Conservation (phyloP, 30 jellyfish, hydroid and myxozoan species). For the Pseudorhiza aurosa region DNA sequence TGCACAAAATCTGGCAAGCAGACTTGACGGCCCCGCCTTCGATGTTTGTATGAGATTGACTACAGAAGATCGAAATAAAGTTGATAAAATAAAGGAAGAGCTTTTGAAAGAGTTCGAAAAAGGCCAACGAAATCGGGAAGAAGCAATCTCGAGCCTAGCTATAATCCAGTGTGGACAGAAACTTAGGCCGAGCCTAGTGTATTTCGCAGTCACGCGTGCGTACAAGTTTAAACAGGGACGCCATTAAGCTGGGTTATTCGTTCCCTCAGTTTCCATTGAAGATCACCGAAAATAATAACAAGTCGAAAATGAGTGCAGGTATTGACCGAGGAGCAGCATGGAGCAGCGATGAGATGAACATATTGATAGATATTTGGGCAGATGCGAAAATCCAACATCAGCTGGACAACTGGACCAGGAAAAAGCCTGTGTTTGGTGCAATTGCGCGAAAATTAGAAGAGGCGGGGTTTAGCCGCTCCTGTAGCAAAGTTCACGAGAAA, state of each 20-base stretch:
- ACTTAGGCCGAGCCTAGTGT: slow-evolving; percentile 15
- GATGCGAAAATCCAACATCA: slow-evolving; percentile 17
- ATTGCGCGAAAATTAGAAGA: slow-evolving; percentile 16
- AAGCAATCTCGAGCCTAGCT: slow-evolving; percentile 26
- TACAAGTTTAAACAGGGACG: neutral
- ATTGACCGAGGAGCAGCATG: slow-evolving; percentile 21
- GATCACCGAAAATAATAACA: too few species aligned
- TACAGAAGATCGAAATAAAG: slow-evolving; percentile 17
- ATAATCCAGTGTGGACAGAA: slow-evolving; percentile 3
- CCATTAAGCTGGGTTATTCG: too few species aligned
- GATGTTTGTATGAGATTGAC: slow-evolving; percentile 40
- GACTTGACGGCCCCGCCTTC: slow-evolving; percentile 33
- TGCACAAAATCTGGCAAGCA: slow-evolving; percentile 45
- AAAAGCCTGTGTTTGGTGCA: neutral
- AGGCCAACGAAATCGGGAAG: slow-evolving; percentile 52
- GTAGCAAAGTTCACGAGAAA: slow-evolving; percentile 20
- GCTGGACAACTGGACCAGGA: slow-evolving; percentile 30
- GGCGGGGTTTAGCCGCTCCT: slow-evolving; percentile 4
- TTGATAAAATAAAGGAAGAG: slow-evolving; percentile 32
- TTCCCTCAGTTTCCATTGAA: too few species aligned
- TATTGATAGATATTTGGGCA: slow-evolving; percentile 15
- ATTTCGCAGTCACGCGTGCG: neutral
- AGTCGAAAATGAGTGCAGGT: slow-evolving; percentile 2
- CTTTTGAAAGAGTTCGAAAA: slow-evolving; percentile 36
- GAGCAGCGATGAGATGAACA: slow-evolving; percentile 1